Evolutionary conservation across 2,888 invertebrate species (phyloP).

Genomic region (Marronus borbonicus): DNA sequence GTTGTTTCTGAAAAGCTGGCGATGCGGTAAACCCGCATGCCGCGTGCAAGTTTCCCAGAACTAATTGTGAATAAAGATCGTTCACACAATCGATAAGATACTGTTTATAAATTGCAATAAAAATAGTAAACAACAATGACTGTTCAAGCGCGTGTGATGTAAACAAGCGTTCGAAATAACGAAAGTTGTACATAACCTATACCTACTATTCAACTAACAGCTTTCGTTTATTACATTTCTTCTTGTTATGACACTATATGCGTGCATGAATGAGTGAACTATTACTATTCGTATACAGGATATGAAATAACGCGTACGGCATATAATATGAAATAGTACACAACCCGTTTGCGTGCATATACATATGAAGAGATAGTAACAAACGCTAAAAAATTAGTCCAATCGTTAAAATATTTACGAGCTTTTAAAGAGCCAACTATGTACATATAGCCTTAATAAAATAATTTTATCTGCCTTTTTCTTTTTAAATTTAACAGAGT

Average conservation of each 20-base stretch:
- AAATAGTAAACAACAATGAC: conserved; percentile 45
- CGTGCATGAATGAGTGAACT: background rate
- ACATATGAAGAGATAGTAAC: background rate
- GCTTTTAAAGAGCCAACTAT: background rate
- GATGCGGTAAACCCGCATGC: background rate
- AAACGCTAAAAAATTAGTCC: background rate
- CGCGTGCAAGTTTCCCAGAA: conserved; percentile 23
- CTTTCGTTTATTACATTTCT: conserved; percentile 19
- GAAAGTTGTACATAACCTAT: conserved; percentile 41
- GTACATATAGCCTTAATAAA: background rate
- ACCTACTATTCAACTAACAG: conserved; percentile 32
- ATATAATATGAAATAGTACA: too few relatives aligned
- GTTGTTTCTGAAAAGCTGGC: background rate
- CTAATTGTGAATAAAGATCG: conserved; percentile 11
- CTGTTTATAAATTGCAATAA: conserved; percentile 36
- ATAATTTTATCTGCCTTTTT: background rate
- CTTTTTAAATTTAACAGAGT: background rate
- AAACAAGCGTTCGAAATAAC: conserved; percentile 32
- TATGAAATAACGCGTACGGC: background rate
- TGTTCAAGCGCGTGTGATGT: conserved; percentile 28
- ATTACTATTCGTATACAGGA: conserved; percentile 1
- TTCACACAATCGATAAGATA: conserved; percentile 40
- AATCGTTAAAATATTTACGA: background rate
- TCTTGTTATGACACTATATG: conserved; percentile 11
- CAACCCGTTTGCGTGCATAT: too few relatives aligned